Evolutionary conservation across 2,113 vertebrate species (phyloP).

Genomic region (Dascyllus trimaculatus): DNA sequence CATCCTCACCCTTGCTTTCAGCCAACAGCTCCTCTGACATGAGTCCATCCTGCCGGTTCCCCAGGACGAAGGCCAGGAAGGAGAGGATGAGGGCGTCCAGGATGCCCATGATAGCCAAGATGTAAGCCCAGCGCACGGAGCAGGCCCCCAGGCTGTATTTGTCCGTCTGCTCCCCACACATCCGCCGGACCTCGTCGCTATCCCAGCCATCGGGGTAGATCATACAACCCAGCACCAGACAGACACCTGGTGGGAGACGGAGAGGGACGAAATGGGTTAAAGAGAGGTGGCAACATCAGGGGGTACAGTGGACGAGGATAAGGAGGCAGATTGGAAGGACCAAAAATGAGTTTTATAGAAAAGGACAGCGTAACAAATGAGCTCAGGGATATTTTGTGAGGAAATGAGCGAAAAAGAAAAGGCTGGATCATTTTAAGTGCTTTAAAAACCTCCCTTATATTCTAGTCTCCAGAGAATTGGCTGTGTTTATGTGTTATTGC

Average conservation of each 20-base stretch:
- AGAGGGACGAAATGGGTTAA: not conserved
- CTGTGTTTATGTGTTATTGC: conserved; percentile 5
- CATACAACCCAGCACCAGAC: conserved; percentile 96
- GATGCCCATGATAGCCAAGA: conserved; percentile 96
- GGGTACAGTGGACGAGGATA: not conserved
- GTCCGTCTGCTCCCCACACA: conserved; percentile 97
- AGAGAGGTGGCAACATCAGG: not conserved
- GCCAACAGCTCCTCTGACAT: conserved; percentile 96
- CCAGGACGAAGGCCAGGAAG: conserved; percentile 96
- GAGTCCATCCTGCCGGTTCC: conserved; percentile 96
- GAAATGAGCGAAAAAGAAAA: conserved; percentile 21
- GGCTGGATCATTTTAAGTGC: conserved; percentile 5
- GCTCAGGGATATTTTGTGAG: not conserved
- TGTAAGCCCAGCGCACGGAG: conserved; percentile 97
- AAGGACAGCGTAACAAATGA: conserved; percentile 20
- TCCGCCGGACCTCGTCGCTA: conserved; percentile 92
- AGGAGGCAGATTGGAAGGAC: not conserved
- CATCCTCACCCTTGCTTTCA: conserved; percentile 95
- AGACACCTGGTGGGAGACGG: conserved; percentile 85
- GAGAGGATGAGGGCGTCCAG: conserved; percentile 97
- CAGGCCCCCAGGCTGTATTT: conserved; percentile 96
- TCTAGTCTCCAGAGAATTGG: not conserved
- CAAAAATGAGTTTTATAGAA: not conserved
- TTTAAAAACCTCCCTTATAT: not conserved
- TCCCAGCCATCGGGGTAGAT: conserved; percentile 98